Percentiles rank a stretch among this genome's conserved stretches.
Evolutionary conservation across 1,140 invertebrate species (phyloP).

Genomic region (Polypedilum vanderplanki): DNA sequence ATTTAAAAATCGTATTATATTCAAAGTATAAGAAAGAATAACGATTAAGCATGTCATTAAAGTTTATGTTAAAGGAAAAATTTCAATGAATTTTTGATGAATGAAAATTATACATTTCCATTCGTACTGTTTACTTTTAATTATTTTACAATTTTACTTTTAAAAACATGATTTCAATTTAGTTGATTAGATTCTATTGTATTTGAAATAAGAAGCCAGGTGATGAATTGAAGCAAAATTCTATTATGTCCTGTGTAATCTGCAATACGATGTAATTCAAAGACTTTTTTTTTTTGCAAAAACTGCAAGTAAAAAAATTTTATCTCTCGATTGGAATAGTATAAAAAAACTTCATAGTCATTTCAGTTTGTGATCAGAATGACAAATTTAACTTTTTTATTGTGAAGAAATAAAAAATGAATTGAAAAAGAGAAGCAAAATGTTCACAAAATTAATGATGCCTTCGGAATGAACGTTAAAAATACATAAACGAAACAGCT

Average conservation of each 20-base stretch:
- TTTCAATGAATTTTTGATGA: too few species aligned
- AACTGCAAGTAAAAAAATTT: not conserved
- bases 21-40: too few species aligned
- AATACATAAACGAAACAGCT: not conserved
- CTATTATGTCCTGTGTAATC: not conserved
- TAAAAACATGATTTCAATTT: too few species aligned
- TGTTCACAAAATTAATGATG: not conserved
- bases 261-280: not conserved
- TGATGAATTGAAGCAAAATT: not conserved
- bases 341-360: not conserved
- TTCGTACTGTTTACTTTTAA: too few species aligned
- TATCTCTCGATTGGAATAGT: not conserved
- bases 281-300: not conserved
- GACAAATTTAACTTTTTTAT: constrained; percentile 14
- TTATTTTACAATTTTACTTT: too few species aligned
- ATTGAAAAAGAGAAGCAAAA: not conserved
- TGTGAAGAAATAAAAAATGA: not conserved
- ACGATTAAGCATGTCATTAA: too few species aligned
- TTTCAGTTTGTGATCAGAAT: not conserved
- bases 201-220: not conserved
- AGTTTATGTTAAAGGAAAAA: too few species aligned
- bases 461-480: not conserved
- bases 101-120: too few species aligned
- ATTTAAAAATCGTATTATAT: too few species aligned
- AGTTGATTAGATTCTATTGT: too few species aligned